These are phyloP conservation scores for Jaculus jaculus DNA, from an alignment of 2,113 vertebrate genomes.

Conservation along the genomic window DNA sequence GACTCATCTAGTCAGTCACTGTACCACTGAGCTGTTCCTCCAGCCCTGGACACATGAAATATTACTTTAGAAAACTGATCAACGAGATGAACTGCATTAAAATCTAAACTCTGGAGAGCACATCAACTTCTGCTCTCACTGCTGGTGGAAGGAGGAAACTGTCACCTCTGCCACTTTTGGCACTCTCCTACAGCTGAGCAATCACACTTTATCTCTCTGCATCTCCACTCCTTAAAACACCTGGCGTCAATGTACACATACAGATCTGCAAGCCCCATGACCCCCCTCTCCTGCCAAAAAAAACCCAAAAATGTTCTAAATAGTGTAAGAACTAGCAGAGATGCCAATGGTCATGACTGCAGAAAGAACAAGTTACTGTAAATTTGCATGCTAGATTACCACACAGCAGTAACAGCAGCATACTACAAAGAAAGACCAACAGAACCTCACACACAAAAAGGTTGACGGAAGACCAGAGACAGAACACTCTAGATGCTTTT, in stretches of 20 bases:
- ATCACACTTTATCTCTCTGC: fast-evolving
- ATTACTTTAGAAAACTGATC: neutral
- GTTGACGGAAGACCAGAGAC: neutral
- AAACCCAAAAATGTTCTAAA: neutral
- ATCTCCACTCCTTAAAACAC: neutral
- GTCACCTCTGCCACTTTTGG: neutral
- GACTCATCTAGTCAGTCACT: neutral
- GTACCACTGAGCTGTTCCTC: neutral
- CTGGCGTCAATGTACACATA: fast-evolving
- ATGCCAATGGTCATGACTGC: fast-evolving
- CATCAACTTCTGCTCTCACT: neutral
- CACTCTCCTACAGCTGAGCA: neutral
- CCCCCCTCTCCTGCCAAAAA: neutral
- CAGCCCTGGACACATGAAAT: neutral
- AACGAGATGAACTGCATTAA: neutral
- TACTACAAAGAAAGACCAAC: fast-evolving
- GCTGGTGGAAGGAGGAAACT: fast-evolving
- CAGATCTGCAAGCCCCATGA: neutral
- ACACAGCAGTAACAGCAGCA: neutral
- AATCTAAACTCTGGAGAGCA: neutral
- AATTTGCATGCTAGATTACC: fast-evolving
- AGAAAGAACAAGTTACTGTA: fast-evolving
- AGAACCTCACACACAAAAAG: neutral
- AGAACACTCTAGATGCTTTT: neutral
- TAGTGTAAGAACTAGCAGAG: neutral